Percentiles rank a stretch among this genome's conserved stretches.
Evolutionary conservation across 2,113 vertebrate genomes (phyloP).

Genomic region (Fregetta grallaria): DNA sequence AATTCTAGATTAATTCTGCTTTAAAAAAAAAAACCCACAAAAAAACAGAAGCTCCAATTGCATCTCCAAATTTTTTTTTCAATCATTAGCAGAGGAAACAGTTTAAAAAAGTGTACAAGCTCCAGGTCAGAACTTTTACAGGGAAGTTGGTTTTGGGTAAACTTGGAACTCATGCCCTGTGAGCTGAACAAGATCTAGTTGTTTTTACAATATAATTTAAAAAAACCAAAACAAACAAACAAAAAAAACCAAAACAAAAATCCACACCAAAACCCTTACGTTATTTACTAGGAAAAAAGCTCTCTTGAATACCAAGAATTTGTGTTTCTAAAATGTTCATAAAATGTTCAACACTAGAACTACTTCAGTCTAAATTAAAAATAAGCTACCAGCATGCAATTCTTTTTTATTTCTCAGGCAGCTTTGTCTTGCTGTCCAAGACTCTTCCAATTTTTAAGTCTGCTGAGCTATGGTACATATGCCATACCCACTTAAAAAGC

Average conservation of each 20-base stretch:
- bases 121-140: background rate
- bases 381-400: background rate
- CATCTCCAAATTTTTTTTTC: background rate
- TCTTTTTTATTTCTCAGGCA: background rate
- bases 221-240: background rate
- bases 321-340: background rate
- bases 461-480: background rate
- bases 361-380: background rate
- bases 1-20: background rate
- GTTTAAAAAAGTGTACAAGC: background rate
- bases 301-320: background rate
- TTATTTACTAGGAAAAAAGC: background rate
- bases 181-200: background rate
- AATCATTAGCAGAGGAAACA: background rate
- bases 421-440: background rate
- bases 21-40: background rate
- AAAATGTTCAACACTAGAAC: background rate
- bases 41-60: background rate
- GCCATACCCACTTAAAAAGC: background rate
- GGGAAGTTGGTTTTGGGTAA: background rate
- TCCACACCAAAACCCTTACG: no score
- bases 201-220: background rate
- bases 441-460: background rate
- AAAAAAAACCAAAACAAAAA: no score
- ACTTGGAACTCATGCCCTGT: background rate